Base-by-base conservation (phyloP, 1,140 invertebrate genomes). In the Solenopsis invicta region DNA sequence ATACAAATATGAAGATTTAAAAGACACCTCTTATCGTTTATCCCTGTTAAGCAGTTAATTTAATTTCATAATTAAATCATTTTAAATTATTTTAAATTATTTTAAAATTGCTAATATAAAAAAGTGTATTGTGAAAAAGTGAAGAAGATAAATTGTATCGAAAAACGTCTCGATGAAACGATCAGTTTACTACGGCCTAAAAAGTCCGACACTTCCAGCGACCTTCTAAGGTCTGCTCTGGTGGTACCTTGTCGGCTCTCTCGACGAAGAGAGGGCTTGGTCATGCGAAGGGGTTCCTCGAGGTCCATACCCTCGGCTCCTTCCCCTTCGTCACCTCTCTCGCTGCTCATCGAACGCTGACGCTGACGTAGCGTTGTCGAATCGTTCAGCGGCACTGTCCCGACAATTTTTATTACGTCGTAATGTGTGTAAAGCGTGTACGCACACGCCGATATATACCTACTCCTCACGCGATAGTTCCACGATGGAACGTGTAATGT, bases 301-400 rank as follows among this genome's bases (percentile, higher is more conserved):
- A 97, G 95, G 91, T 95, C 95, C 94, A 95, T 94, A 64, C 96
- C 96, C 91, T 97, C 96, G 91, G 96, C 94, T 89, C 95, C 95
- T 69, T 95, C 94, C 88, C 96, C 96, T 86, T 96, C 96, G 90
- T 96, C 96, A 52, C 96, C 96, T 88, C 96, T 96, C 91, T 97
- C 97, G 91, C 96, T 96, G 93, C 96, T 96, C 92, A 97, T 95
- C 87, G 97, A 97, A 87, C 96, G 96, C 94, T 97, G 96, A 91
- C 96, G 95, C 94, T 96, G 96, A 94, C 96, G 95, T 93, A 96
- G 94, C 89, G 96, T 96, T 93, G 96, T 96, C 95, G 96, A 96
- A 95, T 97, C 96, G 96, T 97, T 97, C 94, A 97, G 96, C 91
- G 97, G 96, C 95, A 97, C 97, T 97, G 96, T 94, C 88, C 90